A percentile compares a stretch with the other conserved stretches of the same genome.
Evolutionary conservation across 2,888 invertebrate genomes (phyloP).

Genomic region (Exocentrus adspersus): DNA sequence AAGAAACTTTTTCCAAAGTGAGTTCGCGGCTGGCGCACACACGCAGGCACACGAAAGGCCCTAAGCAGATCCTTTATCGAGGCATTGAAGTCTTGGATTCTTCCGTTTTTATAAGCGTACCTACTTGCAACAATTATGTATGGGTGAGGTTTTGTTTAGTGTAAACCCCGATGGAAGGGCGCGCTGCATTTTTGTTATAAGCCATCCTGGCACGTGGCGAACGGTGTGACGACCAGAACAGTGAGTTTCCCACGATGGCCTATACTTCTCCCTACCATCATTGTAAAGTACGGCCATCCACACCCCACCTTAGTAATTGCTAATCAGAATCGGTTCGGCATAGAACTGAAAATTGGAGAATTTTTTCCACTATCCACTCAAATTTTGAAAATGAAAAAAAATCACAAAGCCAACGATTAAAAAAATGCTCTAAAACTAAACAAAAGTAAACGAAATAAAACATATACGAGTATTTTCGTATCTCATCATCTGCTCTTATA

Average conservation of each 20-base stretch:
- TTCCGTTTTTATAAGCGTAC: slow-evolving; percentile 29
- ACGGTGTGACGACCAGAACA: slow-evolving; percentile 57
- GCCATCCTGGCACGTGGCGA: slow-evolving; percentile 51
- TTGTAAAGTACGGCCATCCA: slow-evolving; percentile 25
- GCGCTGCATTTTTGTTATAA: slow-evolving; percentile 41
- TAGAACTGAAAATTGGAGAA: no score
- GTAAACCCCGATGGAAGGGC: slow-evolving; percentile 40
- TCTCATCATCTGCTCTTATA: neutral
- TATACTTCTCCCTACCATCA: slow-evolving; percentile 42
- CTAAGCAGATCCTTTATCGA: neutral
- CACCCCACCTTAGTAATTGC: slow-evolving; percentile 49
- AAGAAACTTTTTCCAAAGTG: no score
- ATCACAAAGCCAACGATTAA: no score
- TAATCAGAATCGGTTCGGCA: no score
- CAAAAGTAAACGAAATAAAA: no score
- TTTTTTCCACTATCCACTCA: no score
- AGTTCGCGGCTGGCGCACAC: slow-evolving; percentile 25
- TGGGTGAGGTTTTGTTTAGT: slow-evolving; percentile 40
- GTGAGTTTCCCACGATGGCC: slow-evolving; percentile 56
- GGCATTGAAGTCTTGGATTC: slow-evolving; percentile 20
- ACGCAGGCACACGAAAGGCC: slow-evolving; percentile 37
- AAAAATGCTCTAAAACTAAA: neutral
- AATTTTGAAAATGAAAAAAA: no score
- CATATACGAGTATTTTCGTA: no score
- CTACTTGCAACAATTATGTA: slow-evolving; percentile 30